A percentile compares a stretch with the other conserved stretches of the same genome.
These are phyloP conservation scores for Vulpes vulpes DNA, from an alignment of 2,113 vertebrate species.

Conservation along the genomic window DNA sequence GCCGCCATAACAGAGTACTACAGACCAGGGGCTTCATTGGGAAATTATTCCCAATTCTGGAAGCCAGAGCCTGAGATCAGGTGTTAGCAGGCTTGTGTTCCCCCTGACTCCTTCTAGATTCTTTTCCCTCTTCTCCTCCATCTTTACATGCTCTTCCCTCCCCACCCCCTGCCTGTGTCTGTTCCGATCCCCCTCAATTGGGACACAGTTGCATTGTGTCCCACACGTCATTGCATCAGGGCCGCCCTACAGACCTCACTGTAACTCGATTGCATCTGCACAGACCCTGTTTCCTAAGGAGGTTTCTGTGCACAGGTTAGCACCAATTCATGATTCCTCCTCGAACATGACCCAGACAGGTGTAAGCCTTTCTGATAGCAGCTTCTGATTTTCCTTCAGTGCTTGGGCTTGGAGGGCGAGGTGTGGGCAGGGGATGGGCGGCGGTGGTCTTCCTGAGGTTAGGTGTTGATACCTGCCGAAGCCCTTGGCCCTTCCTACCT, in stretches of 20 bases:
- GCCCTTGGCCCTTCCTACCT: too few species aligned
- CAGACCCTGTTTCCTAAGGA: background rate
- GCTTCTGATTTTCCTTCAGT: background rate
- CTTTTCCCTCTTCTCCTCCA: background rate
- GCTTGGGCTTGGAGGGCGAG: too few species aligned
- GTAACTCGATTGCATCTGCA: rapidly evolving
- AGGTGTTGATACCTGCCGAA: rapidly evolving
- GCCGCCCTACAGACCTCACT: too few species aligned
- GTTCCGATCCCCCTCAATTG: background rate
- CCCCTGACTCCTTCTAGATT: background rate
- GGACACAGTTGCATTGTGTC: background rate
- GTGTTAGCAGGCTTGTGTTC: background rate
- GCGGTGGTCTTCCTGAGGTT: background rate
- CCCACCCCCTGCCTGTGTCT: background rate
- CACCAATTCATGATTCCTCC: background rate
- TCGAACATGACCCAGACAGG: rapidly evolving
- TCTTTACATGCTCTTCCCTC: background rate
- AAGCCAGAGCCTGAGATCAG: background rate
- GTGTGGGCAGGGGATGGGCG: rapidly evolving
- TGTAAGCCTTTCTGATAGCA: rapidly evolving
- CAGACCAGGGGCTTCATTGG: background rate
- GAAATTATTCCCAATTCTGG: background rate
- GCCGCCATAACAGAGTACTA: background rate
- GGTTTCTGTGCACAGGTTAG: background rate
- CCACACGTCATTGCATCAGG: too few species aligned